These are phyloP conservation scores for Eurystomus gularis DNA, from an alignment of 2,113 vertebrate genomes.

Conservation along the genomic window DNA sequence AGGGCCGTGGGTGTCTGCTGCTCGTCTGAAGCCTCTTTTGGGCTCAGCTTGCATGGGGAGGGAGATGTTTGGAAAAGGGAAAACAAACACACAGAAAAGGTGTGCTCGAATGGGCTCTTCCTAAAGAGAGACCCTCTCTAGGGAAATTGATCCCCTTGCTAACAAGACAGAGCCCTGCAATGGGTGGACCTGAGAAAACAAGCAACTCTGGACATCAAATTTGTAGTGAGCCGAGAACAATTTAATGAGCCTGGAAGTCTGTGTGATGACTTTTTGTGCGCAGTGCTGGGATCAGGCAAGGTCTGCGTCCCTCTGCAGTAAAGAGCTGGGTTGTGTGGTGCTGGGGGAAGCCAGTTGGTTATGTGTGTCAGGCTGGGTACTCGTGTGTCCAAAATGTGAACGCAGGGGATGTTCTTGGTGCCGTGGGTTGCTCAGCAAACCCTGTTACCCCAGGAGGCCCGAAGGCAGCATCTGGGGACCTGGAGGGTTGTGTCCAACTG, in stretches of 20 bases:
- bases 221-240: neutral
- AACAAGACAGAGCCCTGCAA: neutral
- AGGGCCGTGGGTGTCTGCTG: neutral
- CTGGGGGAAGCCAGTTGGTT: neutral
- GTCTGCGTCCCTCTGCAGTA: neutral
- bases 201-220: neutral
- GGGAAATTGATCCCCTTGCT: neutral
- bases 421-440: neutral
- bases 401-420: fast-evolving
- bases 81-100: neutral
- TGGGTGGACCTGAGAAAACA: neutral
- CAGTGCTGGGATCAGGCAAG: neutral
- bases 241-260: neutral
- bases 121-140: neutral
- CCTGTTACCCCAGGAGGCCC: neutral
- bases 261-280: neutral
- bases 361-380: neutral
- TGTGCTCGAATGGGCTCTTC: neutral
- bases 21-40: fast-evolving
- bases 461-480: neutral
- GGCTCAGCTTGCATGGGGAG: neutral
- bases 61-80: neutral
- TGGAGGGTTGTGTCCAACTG: fast-evolving
- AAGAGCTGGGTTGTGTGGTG: neutral
- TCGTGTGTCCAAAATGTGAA: fast-evolving